phyloP scores from a whole-genome alignment of 2,888 invertebrate species.

The Drosophila borealis region DNA sequence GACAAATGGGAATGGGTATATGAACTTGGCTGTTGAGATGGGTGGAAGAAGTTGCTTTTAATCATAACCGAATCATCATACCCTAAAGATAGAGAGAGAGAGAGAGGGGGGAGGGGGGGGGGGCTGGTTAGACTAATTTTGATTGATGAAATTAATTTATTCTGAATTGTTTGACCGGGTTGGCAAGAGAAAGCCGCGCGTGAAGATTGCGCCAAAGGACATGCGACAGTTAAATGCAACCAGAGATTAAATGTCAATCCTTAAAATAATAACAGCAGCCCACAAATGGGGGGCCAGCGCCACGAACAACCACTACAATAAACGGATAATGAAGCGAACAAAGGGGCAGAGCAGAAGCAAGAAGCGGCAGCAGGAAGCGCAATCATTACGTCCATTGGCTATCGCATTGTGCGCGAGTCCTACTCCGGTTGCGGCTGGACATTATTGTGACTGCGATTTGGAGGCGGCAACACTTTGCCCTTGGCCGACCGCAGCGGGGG shows the following conservation, averaged over 20 bases:
- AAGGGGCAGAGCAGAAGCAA: neutral
- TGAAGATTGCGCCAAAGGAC: slow-evolving; percentile 14
- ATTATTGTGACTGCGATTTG: slow-evolving; percentile 30
- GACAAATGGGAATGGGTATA: neutral
- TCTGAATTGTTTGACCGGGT: slow-evolving; percentile 30
- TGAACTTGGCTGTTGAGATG: neutral
- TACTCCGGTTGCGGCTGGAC: neutral
- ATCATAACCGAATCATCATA: neutral
- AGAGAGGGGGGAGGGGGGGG: neutral
- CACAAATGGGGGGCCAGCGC: slow-evolving; percentile 2
- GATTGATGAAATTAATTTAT: slow-evolving; percentile 41
- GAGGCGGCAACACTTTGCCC: slow-evolving; percentile 31
- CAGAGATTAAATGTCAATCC: slow-evolving; percentile 46
- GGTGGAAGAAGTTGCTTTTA: neutral
- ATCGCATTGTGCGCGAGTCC: slow-evolving; percentile 35
- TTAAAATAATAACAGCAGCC: slow-evolving; percentile 36
- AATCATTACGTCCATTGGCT: slow-evolving; percentile 41
- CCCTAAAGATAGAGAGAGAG: neutral
- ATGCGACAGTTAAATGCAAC: slow-evolving; percentile 32
- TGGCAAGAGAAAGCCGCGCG: neutral
- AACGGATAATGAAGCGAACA: slow-evolving; percentile 48
- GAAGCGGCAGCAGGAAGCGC: slow-evolving; percentile 37
- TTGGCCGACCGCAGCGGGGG: slow-evolving; percentile 16
- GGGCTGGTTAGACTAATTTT: slow-evolving; percentile 5
- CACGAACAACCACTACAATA: slow-evolving; percentile 14